Percentiles rank a stretch among this genome's conserved stretches.
Evolutionary conservation across 2,113 vertebrate species (phyloP).

Genomic region (Phoenicopterus ruber): DNA sequence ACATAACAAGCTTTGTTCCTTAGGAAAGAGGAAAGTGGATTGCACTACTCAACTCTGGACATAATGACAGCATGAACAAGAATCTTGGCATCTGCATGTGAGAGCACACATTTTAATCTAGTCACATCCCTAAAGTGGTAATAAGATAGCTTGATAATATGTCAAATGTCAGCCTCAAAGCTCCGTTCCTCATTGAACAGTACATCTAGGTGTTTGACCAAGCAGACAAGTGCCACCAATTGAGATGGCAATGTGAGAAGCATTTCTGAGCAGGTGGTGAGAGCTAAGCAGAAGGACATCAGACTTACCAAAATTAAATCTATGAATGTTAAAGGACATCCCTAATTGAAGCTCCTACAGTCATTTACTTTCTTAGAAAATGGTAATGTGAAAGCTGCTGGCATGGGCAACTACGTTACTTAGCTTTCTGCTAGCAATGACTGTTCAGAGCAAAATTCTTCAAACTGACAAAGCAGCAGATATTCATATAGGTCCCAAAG

Average conservation of each 20-base stretch:
- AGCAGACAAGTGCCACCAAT: not conserved
- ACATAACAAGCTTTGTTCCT: not conserved
- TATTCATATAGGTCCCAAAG: not conserved
- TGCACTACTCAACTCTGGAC: not conserved
- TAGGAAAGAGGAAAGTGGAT: not conserved
- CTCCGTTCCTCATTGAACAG: not conserved
- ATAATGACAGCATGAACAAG: not conserved
- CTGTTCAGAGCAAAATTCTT: not conserved
- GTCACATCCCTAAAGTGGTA: constrained; percentile 33
- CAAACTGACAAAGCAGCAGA: not conserved
- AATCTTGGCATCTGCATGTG: constrained; percentile 28
- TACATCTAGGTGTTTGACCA: not conserved
- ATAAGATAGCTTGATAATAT: constrained; percentile 40
- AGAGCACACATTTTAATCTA: constrained; percentile 38
- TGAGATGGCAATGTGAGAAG: not conserved
- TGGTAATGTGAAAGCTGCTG: not conserved
- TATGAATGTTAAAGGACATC: not conserved
- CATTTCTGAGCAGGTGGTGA: constrained; percentile 22
- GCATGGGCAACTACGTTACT: not conserved
- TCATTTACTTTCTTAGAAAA: not conserved
- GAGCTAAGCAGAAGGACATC: not conserved
- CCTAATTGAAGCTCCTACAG: not conserved
- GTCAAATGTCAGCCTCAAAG: constrained; percentile 30
- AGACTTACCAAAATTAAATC: not conserved
- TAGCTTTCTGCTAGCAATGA: not conserved